Percentiles rank a stretch among this genome's conserved stretches.
Evolutionary conservation across 2,113 vertebrate species (phyloP).

Genomic region (Tragelaphus strepsiceros): DNA sequence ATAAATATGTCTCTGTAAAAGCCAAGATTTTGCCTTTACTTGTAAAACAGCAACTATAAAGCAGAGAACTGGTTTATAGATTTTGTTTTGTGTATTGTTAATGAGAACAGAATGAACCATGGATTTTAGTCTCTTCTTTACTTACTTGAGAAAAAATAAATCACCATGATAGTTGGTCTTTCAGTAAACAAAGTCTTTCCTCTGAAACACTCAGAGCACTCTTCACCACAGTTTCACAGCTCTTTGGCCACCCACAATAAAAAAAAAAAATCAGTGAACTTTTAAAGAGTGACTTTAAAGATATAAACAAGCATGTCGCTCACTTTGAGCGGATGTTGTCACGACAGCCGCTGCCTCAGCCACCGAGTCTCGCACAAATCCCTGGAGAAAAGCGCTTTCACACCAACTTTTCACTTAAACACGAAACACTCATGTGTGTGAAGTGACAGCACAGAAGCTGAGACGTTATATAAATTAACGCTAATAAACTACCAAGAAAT

Average conservation of each 20-base stretch:
- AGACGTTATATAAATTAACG: neutral
- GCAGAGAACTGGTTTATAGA: neutral
- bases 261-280: neutral
- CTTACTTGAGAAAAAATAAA: slow-evolving; percentile 12
- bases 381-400: neutral
- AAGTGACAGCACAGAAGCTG: neutral
- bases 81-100: slow-evolving; percentile 4
- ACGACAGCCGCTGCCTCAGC: neutral
- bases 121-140: neutral
- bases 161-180: neutral
- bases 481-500: neutral
- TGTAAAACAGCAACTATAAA: slow-evolving; percentile 19
- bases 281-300: neutral
- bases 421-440: neutral
- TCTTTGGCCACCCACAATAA: neutral
- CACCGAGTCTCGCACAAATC: neutral
- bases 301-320: neutral
- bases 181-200: neutral
- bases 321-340: neutral
- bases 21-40: neutral
- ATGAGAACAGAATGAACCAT: neutral
- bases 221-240: neutral
- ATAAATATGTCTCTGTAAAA: neutral
- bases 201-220: neutral
- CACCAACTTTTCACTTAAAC: neutral